Evolutionary conservation across 2,888 invertebrate species (phyloP).

Genomic region (Osedax fenrisi): DNA sequence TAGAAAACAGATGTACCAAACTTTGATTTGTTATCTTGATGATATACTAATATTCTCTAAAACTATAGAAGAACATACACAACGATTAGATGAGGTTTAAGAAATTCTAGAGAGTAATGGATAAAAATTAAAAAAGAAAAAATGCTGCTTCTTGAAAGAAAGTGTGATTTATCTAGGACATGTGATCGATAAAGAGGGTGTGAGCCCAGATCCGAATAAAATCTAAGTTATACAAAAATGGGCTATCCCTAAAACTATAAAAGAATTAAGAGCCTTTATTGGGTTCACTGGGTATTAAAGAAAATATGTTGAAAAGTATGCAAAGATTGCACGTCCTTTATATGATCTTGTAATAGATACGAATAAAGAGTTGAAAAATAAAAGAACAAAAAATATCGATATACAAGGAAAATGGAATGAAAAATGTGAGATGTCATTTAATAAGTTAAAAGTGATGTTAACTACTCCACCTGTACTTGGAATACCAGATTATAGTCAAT

Average conservation of each 20-base stretch:
- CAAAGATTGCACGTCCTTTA: too few species aligned
- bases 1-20: constrained; percentile 29
- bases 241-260: background rate
- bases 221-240: background rate
- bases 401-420: background rate
- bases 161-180: constrained; percentile 32
- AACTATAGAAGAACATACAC: constrained; percentile 27
- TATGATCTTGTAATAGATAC: background rate
- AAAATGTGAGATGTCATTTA: background rate
- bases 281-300: too few species aligned
- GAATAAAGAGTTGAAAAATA: background rate
- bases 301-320: too few species aligned
- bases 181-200: constrained; percentile 27
- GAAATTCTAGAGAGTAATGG: constrained; percentile 21
- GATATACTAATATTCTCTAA: constrained; percentile 34
- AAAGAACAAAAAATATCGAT: background rate
- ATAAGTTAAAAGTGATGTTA: background rate
- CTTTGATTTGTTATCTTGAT: constrained; percentile 35
- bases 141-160: constrained; percentile 32
- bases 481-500: background rate
- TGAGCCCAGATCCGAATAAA: constrained; percentile 10
- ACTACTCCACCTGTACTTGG: background rate
- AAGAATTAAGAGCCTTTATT: background rate
- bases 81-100: constrained; percentile 31
- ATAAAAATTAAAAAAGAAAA: constrained; percentile 32